A percentile compares a stretch with the other conserved stretches of the same genome.
phyloP scores from a whole-genome alignment of 2,113 vertebrate genomes.

The Mugil cephalus region DNA sequence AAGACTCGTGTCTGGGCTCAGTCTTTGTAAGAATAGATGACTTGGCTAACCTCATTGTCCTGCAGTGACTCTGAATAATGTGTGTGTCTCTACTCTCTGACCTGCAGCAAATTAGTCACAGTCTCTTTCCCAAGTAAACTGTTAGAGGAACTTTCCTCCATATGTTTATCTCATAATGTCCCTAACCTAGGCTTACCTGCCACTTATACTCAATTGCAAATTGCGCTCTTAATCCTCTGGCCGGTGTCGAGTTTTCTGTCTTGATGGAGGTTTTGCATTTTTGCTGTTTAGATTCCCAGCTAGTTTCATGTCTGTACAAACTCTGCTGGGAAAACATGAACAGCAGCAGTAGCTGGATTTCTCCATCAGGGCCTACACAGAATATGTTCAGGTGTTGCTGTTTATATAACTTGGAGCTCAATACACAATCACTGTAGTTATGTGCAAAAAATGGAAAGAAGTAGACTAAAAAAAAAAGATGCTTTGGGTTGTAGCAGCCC shows the following conservation, averaged over 20 bases:
- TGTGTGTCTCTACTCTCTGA: slow-evolving; percentile 80
- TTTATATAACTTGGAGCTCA: slow-evolving; percentile 18
- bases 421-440: slow-evolving; percentile 15
- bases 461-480: slow-evolving; percentile 31
- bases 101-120: slow-evolving; percentile 80
- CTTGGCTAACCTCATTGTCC: slow-evolving; percentile 73
- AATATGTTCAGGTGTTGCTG: slow-evolving; percentile 20
- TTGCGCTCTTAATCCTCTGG: slow-evolving; percentile 51
- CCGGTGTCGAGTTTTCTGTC: slow-evolving; percentile 40
- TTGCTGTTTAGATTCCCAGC: not conserved
- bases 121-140: slow-evolving; percentile 61
- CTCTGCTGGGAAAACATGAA: slow-evolving; percentile 15
- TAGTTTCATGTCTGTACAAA: slow-evolving; percentile 3
- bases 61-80: slow-evolving; percentile 79
- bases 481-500: not conserved
- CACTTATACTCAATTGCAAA: slow-evolving; percentile 47
- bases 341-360: slow-evolving; percentile 13
- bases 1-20: slow-evolving; percentile 54
- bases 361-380: slow-evolving; percentile 14
- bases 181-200: slow-evolving; percentile 73
- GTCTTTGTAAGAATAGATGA: slow-evolving; percentile 66
- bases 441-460: slow-evolving; percentile 22
- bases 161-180: slow-evolving; percentile 77
- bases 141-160: slow-evolving; percentile 68
- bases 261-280: slow-evolving; percentile 43